A percentile compares a stretch with the other conserved stretches of the same genome.
These are phyloP conservation scores for Larimichthys polyactis DNA, from an alignment of 2,113 vertebrate genomes.

Conservation along the genomic window DNA sequence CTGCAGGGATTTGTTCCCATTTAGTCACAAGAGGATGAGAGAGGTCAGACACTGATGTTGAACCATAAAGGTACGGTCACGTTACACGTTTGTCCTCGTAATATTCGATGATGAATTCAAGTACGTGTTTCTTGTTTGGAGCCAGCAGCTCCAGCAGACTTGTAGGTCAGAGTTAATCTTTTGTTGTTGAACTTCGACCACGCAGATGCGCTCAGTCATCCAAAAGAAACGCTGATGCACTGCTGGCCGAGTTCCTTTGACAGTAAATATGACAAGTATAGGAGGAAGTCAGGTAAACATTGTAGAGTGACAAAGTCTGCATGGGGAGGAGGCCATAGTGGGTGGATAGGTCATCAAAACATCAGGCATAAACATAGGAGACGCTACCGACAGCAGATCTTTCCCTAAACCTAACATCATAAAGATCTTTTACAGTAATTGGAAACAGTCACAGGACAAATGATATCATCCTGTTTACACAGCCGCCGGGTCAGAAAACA, in stretches of 20 bases:
- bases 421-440: no score
- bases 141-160: background rate
- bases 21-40: background rate
- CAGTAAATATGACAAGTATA: background rate
- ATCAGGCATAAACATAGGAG: background rate
- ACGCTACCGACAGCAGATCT: background rate
- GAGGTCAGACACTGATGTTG: background rate
- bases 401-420: no score
- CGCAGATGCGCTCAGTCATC: background rate
- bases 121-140: background rate
- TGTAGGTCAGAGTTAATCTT: background rate
- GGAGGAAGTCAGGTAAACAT: background rate
- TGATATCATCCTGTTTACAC: no score
- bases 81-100: background rate
- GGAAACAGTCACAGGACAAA: no score
- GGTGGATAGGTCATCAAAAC: background rate
- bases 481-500: no score
- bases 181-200: background rate
- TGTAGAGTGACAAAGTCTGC: background rate
- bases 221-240: background rate
- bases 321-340: background rate
- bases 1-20: background rate
- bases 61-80: background rate
- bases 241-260: background rate
- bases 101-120: background rate